A percentile compares a stretch with the other conserved stretches of the same genome.
phyloP scores from a whole-genome alignment of 2,113 vertebrate species.

The Nothocercus julius region DNA sequence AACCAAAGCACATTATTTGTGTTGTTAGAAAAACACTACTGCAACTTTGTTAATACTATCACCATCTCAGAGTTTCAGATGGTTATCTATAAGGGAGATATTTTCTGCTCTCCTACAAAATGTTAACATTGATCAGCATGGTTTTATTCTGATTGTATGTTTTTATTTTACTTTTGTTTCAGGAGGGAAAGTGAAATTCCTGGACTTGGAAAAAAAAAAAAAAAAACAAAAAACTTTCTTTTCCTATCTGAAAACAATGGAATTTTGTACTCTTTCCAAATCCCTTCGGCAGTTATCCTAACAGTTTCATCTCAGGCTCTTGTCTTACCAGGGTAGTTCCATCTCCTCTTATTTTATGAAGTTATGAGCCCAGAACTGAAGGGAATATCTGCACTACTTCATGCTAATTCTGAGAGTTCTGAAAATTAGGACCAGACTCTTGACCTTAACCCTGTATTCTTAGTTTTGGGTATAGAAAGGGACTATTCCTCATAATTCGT shows the following conservation, averaged over 20 bases:
- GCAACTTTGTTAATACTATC: background rate
- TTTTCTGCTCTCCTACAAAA: background rate
- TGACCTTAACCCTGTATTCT: background rate
- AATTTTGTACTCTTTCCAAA: background rate
- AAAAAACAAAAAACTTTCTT: rapidly evolving
- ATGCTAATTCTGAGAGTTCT: rapidly evolving
- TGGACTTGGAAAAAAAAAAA: background rate
- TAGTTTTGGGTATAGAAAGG: background rate
- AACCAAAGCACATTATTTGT: rapidly evolving
- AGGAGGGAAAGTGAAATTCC: background rate
- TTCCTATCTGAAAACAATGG: background rate
- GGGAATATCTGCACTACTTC: background rate
- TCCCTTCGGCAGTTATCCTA: background rate
- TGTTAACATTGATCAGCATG: background rate
- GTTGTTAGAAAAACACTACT: background rate
- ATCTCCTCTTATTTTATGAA: background rate
- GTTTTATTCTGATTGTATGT: background rate
- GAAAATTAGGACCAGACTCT: background rate
- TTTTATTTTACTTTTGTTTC: background rate
- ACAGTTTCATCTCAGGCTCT: background rate
- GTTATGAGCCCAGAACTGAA: background rate
- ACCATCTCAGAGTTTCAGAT: background rate
- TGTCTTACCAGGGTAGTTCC: background rate
- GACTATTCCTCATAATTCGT: rapidly evolving
- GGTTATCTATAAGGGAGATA: background rate